Evolutionary conservation across 2,888 invertebrate species (phyloP).

Genomic region (Steinernema hermaphroditum): DNA sequence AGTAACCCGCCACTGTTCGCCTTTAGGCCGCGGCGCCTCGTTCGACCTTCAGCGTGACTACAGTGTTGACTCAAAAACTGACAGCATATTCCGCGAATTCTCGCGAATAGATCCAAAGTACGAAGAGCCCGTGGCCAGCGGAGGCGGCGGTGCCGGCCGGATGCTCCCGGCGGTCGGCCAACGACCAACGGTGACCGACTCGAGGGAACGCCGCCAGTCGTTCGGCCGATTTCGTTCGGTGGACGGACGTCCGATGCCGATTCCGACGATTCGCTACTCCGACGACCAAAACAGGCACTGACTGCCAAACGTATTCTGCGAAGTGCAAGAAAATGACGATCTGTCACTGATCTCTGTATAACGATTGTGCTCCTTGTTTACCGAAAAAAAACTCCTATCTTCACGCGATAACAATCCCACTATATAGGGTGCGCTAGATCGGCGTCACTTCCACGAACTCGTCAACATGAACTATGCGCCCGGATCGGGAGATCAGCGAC

Average conservation of each 20-base stretch:
- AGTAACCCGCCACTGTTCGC: no score
- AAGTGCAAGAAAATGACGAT: background rate
- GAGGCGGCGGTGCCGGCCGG: background rate
- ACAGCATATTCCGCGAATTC: constrained; percentile 41
- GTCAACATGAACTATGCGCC: background rate
- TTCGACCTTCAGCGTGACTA: constrained; percentile 41
- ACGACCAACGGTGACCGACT: background rate
- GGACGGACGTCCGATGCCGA: background rate
- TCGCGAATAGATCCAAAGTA: constrained; percentile 38
- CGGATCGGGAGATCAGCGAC: background rate
- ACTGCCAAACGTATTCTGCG: background rate
- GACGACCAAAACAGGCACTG: constrained; percentile 5
- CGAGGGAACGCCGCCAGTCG: background rate
- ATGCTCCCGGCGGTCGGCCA: background rate
- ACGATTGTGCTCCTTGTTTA: constrained; percentile 1
- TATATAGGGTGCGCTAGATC: background rate
- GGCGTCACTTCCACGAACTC: background rate
- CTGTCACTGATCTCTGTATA: background rate
- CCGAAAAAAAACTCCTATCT: background rate
- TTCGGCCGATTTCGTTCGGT: background rate
- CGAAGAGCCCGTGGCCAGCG: constrained; percentile 26
- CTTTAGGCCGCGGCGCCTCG: no score
- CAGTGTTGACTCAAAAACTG: constrained; percentile 38
- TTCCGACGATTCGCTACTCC: constrained; percentile 7
- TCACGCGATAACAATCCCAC: background rate